Base-by-base conservation (phyloP, 2,888 invertebrate genomes). In the Andrena chrysosceles region DNA sequence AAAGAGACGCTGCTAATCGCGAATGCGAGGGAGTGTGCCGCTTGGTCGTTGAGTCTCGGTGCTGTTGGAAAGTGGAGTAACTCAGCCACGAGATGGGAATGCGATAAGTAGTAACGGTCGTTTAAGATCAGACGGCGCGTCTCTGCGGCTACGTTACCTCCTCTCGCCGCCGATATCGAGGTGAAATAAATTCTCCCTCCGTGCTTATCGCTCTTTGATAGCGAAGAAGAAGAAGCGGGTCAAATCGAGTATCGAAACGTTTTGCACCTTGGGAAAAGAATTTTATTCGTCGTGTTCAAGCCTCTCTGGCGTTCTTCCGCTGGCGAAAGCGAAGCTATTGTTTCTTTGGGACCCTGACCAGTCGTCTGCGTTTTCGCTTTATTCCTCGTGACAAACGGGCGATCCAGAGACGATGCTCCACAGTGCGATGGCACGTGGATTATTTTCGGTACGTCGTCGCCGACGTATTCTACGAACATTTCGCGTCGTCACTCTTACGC, bases 401-500 rank as follows among this genome's bases (percentile, higher is more conserved):
- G 26, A 68, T 16, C 42, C 77, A 60, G 70, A 76, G 42, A n/a
- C 63, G 64, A 62, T 54, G 29, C 67, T 7, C 71, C 26, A 82
- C 54, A 52, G 78, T 20, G 62, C 68, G 74, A 73, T 70, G 70
- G 52, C 60, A 73, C 20, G 74, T 42, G 74, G 68, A 87, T 87
- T 85, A 85, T 85, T 87, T 87, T 85, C 75, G 75, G 66, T 79
- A 8, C 77, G 52, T 10, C 75, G 42, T 33, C 62, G 74, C 16
- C 64, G 52, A 33, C 26, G 66, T 67, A 62, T 85, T 87, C 72
- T 77, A 63, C 68, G 62, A 60, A 54, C 56, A 71, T 68, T 63
- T 75, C 56, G 48, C n/a, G 35, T 60, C 60, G 72, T 60, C 69
- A 10, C 70, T 84, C 66, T 89, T 86, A 82, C 87, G 86, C 85